These are phyloP conservation scores for Gadus chalcogrammus DNA, from an alignment of 2,113 vertebrate species.

Conservation along the genomic window DNA sequence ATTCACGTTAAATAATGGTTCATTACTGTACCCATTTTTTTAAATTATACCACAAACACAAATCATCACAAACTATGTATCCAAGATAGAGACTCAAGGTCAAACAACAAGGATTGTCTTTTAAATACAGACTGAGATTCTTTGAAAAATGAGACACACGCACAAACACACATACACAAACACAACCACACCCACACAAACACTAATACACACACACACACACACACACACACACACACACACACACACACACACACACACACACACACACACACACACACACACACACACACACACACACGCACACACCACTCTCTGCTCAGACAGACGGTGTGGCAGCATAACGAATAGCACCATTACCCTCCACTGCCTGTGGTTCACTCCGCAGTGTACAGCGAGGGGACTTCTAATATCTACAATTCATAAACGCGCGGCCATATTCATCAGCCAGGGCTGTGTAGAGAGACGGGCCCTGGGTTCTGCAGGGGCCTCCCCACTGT, in stretches of 20 bases:
- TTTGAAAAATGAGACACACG: not conserved
- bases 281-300: too few relatives aligned
- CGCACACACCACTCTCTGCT: not conserved
- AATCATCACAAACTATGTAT: not conserved
- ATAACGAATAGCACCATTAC: conserved; percentile 39
- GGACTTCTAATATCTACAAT: conserved; percentile 27
- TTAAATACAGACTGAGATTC: not conserved
- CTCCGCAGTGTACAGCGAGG: conserved; percentile 30
- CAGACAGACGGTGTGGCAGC: conserved; percentile 12
- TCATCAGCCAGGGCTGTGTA: conserved; percentile 44
- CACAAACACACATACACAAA: too few relatives aligned
- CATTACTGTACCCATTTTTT: too few relatives aligned
- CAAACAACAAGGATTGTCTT: not conserved
- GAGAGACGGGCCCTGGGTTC: conserved; percentile 42
- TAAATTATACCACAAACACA: too few relatives aligned
- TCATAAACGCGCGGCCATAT: conserved; percentile 41
- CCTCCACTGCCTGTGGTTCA: conserved; percentile 1
- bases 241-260: not conserved
- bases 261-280: too few relatives aligned
- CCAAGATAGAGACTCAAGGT: conserved; percentile 7
- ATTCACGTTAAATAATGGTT: too few relatives aligned
- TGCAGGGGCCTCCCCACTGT: conserved; percentile 40
- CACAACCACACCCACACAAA: not conserved
- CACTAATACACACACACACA: not conserved
- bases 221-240: too few relatives aligned